These are phyloP conservation scores for Onychomys torridus DNA, from an alignment of 2,797 vertebrate species.

Conservation along the genomic window DNA sequence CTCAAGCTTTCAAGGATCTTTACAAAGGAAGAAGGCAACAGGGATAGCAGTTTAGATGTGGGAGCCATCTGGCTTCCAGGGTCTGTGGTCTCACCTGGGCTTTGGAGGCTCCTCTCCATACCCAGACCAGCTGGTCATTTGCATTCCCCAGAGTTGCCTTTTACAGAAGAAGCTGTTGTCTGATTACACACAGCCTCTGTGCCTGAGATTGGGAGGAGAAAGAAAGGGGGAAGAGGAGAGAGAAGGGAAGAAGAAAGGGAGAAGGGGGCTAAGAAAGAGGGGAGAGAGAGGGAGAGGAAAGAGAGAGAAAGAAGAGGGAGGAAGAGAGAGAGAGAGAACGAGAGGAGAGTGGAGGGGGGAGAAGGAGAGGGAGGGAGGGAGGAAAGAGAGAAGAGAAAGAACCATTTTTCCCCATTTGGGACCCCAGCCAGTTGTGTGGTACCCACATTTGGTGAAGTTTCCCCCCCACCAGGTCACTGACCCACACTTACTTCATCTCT, in stretches of 20 bases:
- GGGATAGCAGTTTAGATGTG: not conserved
- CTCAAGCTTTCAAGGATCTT: slow-evolving; percentile 18
- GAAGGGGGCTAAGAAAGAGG: not conserved
- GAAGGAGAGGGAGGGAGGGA: not conserved
- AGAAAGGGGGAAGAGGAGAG: not conserved
- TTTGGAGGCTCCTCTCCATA: not conserved
- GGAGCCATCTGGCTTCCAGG: not conserved
- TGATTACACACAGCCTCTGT: not conserved
- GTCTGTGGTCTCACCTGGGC: not conserved
- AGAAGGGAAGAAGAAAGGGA: too few relatives aligned
- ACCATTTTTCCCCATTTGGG: not conserved
- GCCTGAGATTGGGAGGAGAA: not conserved
- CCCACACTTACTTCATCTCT: not conserved
- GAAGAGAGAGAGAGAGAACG: too few relatives aligned
- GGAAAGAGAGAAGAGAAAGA: not conserved
- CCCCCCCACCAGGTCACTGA: not conserved
- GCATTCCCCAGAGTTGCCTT: not conserved
- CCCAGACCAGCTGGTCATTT: not conserved
- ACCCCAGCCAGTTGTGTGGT: not conserved
- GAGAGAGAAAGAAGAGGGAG: not conserved
- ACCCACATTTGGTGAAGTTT: not conserved
- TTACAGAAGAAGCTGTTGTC: not conserved
- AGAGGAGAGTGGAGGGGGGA: too few relatives aligned
- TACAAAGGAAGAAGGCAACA: not conserved
- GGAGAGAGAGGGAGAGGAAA: too few relatives aligned